Evolutionary conservation across 2,797 vertebrate genomes (phyloP).

Genomic region (Peromyscus nudipes): DNA sequence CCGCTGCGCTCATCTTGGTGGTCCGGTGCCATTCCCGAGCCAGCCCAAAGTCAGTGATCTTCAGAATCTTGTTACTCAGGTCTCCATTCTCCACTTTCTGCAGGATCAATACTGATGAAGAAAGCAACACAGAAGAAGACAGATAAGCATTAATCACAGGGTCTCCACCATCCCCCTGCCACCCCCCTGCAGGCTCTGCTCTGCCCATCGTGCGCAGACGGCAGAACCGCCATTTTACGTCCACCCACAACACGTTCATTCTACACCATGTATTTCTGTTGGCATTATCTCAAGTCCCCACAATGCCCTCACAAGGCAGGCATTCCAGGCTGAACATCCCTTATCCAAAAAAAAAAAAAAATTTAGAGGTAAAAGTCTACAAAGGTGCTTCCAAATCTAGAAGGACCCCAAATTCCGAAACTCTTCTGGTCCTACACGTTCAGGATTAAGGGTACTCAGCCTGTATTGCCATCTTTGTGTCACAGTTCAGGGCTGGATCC

Average conservation of each 20-base stretch:
- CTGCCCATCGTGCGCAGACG: not conserved
- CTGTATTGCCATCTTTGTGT: not conserved
- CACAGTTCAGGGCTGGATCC: not conserved
- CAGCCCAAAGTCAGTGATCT: conserved; percentile 99
- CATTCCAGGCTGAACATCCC: not conserved
- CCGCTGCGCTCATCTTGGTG: conserved; percentile 98
- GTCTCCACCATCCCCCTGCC: not conserved
- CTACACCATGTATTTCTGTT: not conserved
- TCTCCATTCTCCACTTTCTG: conserved; percentile 97
- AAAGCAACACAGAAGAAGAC: conserved; percentile 70
- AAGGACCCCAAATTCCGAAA: not conserved
- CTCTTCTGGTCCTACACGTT: not conserved
- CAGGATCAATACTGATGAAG: conserved; percentile 93
- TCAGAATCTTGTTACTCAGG: conserved; percentile 97
- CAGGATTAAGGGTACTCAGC: not conserved
- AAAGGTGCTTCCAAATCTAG: not conserved
- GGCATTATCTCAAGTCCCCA: not conserved
- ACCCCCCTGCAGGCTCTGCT: not conserved
- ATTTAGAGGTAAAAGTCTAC: not conserved
- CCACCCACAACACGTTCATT: not conserved
- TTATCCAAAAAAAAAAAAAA: not conserved
- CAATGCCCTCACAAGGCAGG: not conserved
- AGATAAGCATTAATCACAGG: conserved; percentile 46
- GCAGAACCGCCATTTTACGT: not conserved
- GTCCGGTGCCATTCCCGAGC: conserved; percentile 98